Evolutionary conservation across 2,888 invertebrate species (phyloP).

Genomic region (Drepanosiphum platanoidis): DNA sequence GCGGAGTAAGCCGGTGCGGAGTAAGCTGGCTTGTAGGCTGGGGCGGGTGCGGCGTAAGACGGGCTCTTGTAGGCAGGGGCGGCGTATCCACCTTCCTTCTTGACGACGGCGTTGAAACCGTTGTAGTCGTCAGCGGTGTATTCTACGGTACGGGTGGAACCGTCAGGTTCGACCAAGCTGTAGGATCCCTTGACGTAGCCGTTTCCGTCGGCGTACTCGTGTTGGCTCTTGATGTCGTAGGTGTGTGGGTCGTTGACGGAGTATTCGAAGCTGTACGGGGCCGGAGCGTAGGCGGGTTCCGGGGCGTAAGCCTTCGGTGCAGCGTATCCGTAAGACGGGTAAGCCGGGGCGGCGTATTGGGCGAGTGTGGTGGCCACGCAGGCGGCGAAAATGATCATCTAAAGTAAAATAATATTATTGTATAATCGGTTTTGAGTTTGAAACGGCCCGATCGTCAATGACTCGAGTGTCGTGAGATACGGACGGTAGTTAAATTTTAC

Average conservation of each 20-base stretch:
- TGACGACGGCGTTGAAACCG: constrained; percentile 35
- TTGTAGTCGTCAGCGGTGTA: constrained; percentile 68
- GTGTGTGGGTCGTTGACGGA: constrained; percentile 43
- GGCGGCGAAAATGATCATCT: constrained; percentile 46
- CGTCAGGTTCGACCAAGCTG: constrained; percentile 68
- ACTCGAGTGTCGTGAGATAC: neutral
- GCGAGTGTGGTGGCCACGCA: constrained; percentile 39
- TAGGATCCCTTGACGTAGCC: constrained; percentile 34
- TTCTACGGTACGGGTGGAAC: constrained; percentile 78
- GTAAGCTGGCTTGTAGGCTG: too few relatives aligned
- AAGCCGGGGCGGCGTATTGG: constrained; percentile 17
- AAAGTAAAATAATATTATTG: neutral
- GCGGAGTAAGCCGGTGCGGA: constrained; percentile 28
- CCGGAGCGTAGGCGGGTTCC: constrained; percentile 34
- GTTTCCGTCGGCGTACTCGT: constrained; percentile 68
- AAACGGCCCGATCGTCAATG: too few relatives aligned
- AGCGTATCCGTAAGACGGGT: neutral
- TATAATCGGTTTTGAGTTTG: neutral
- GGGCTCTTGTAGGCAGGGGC: constrained; percentile 33
- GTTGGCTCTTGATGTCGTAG: constrained; percentile 45
- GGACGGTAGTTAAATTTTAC: neutral
- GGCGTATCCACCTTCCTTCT: constrained; percentile 27
- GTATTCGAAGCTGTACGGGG: constrained; percentile 48
- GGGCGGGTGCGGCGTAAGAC: neutral
- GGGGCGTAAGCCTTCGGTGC: constrained; percentile 40